Evolutionary conservation across 2,797 vertebrate species (phyloP), one percentile per base, ranked within the genome.

Genomic region (Darevskia nairensis): DNA sequence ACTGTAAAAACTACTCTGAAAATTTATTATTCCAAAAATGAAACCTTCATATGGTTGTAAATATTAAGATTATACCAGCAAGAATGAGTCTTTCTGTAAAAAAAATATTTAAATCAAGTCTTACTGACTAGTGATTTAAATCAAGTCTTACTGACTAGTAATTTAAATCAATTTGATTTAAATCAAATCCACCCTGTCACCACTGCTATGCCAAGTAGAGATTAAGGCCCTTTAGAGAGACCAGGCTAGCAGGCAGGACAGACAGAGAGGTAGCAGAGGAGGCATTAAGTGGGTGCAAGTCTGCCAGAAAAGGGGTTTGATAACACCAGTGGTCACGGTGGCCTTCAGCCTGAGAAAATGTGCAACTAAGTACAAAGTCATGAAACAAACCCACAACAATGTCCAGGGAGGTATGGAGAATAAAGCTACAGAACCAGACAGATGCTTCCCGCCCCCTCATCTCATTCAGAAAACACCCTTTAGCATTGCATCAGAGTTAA

Each of bases 361-460:
- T 23, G 59, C 1, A 46, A 19, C 44, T 25, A 44, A 10, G 8
- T 4, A n/a, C 7, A 8, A 85, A 76, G 35, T 10, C 8, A 75
- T 71, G 32, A 59, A 72, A 55, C 50, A 61, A 61, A 3, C 69
- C 46, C n/a, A 76, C 35, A 44, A 19, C 35, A 19, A 2, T 75
- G 55, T 5, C 25, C 29, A 74, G 35, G 25, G 7, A 5, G 59
- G 11, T 35, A 61, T 17, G 25, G 8, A 61, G 25, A 76, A 29
- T 29, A 29, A 10, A 50, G 59, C 25, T 3, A 59, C 13, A 75
- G 32, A 75, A 29, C 44, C 50, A 39, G 15, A 29, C 1, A 35
- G 68, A 1, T 19, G 25, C 0, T 4, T n/a, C 3, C 39, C n/a
- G n/a, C 27, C n/a, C 35, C 8, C 25, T 6, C 2, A 13, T 35